Conservation (phyloP, 92 coral and sea anemone species). For the Siderastrea siderea region DNA sequence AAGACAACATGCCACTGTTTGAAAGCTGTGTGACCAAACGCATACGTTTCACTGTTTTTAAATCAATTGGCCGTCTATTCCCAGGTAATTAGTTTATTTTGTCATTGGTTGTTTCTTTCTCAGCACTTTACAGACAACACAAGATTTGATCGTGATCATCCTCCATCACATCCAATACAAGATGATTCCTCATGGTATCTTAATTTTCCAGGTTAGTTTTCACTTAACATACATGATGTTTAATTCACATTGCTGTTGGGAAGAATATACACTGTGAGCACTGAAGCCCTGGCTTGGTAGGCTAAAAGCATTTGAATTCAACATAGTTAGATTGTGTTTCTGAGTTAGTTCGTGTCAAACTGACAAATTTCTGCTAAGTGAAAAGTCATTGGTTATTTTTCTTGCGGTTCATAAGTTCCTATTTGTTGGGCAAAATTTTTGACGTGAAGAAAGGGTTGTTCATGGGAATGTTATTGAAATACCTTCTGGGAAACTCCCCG, state of each 20-base stretch:
- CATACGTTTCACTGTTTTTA: neutral
- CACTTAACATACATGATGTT: neutral
- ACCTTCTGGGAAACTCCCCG: no score
- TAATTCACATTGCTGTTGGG: no score
- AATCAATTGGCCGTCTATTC: neutral
- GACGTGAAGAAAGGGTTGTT: no score
- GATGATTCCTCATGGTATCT: constrained; percentile 99
- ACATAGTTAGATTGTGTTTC: no score
- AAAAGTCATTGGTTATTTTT: no score
- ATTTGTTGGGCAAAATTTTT: no score
- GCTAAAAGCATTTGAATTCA: no score
- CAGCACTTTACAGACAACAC: constrained; percentile 98
- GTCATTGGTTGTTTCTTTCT: neutral
- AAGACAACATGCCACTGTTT: no score
- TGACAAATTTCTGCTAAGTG: no score
- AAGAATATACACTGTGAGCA: neutral
- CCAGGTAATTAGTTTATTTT: neutral
- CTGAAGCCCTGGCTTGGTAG: neutral
- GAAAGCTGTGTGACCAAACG: neutral
- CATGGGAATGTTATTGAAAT: no score
- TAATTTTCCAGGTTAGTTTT: constrained; percentile 86
- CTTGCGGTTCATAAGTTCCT: no score
- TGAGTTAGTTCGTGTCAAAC: no score
- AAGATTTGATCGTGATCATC: constrained; percentile 94
- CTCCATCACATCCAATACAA: constrained; percentile 95